These are phyloP conservation scores for Garrulus glandarius DNA, from an alignment of 2,797 vertebrate species.

Conservation along the genomic window DNA sequence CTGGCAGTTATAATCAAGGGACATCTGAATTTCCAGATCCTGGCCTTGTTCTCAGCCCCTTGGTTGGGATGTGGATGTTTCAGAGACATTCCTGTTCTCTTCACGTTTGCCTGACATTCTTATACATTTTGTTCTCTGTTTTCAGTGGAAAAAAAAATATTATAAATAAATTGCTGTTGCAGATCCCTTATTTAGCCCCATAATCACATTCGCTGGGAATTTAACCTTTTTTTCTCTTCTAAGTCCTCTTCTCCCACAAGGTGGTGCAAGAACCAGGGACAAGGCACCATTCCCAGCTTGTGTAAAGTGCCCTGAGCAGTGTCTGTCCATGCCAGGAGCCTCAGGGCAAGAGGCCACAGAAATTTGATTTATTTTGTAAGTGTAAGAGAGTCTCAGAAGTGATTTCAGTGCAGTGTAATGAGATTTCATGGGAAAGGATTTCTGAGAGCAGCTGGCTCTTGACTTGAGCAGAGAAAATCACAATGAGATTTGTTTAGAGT, in stretches of 20 bases:
- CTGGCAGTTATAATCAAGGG: rapidly evolving
- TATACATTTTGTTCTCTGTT: background rate
- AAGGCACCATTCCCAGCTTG: background rate
- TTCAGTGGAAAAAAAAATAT: background rate
- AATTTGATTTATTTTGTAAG: background rate
- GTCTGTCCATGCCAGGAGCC: background rate
- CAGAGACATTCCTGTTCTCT: background rate
- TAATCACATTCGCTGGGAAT: background rate
- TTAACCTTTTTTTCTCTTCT: background rate
- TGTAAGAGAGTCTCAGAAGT: background rate
- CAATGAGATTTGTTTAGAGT: background rate
- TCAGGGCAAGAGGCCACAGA: background rate
- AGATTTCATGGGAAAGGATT: background rate
- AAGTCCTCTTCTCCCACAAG: background rate
- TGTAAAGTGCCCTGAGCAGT: rapidly evolving
- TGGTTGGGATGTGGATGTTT: background rate
- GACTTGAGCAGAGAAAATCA: background rate
- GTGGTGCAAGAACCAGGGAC: background rate
- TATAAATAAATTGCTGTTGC: background rate
- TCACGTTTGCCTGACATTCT: background rate
- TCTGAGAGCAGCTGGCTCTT: background rate
- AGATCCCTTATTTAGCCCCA: background rate
- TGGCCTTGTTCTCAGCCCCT: background rate
- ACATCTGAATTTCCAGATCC: no score
- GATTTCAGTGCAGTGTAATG: background rate